phyloP scores from a whole-genome alignment of 2,113 vertebrate species.

The Dolichotis patagonum region DNA sequence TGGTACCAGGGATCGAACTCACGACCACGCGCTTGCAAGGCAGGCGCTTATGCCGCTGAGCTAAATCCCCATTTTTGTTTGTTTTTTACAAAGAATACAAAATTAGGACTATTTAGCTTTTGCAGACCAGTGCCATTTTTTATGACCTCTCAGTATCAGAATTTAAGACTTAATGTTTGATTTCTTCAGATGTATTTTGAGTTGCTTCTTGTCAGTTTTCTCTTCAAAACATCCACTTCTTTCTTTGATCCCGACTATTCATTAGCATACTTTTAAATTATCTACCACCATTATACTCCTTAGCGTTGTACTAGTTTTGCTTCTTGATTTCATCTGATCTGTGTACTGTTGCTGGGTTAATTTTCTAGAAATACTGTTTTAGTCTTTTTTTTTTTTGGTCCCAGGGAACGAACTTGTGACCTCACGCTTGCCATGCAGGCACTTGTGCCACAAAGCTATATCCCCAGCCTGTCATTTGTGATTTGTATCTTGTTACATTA shows the following conservation, averaged over 20 bases:
- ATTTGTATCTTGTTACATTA: background rate
- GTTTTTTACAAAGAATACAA: background rate
- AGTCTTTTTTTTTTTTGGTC: background rate
- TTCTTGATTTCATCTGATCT: background rate
- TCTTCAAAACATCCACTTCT: background rate
- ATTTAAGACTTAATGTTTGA: slow-evolving; percentile 8
- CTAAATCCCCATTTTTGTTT: background rate
- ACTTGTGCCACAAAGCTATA: too few relatives aligned
- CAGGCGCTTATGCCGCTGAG: too few relatives aligned
- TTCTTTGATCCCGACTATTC: background rate
- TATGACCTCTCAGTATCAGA: background rate
- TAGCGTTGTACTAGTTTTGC: background rate
- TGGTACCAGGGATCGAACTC: too few relatives aligned
- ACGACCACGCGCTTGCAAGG: too few relatives aligned
- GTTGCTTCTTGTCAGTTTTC: slow-evolving; percentile 6
- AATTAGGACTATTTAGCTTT: background rate
- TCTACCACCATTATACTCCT: background rate
- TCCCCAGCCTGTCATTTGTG: background rate
- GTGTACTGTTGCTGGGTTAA: background rate
- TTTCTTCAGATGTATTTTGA: background rate
- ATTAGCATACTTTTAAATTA: background rate
- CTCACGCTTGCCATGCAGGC: too few relatives aligned
- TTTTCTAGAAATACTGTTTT: slow-evolving; percentile 29
- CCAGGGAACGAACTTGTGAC: too few relatives aligned
- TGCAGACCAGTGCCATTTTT: background rate